Conservation (phyloP, 1,140 invertebrate species). For the Drosophila sechellia region DNA sequence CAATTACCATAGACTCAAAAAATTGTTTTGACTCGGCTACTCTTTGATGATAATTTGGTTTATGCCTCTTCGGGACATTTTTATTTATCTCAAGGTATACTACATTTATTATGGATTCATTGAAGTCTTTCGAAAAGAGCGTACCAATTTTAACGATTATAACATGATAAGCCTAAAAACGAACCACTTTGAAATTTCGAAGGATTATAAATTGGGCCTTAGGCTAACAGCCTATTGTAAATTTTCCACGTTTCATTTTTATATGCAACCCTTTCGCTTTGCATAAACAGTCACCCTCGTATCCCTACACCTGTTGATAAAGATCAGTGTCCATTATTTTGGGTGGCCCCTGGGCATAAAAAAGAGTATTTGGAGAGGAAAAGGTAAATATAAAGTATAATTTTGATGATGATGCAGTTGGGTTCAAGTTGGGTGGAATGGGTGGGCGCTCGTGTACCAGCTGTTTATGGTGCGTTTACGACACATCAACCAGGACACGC, state of each 20-base stretch:
- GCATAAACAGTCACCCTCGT: background rate
- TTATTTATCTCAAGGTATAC: too few relatives aligned
- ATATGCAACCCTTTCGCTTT: background rate
- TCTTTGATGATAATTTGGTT: too few relatives aligned
- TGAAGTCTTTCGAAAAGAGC: background rate
- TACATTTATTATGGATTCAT: too few relatives aligned
- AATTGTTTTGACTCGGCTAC: too few relatives aligned
- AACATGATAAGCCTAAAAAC: background rate
- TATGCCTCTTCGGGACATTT: background rate
- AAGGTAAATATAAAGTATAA: slow-evolving; percentile 29
- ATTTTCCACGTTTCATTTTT: background rate
- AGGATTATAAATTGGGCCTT: background rate
- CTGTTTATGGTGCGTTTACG: slow-evolving; percentile 77
- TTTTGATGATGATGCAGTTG: slow-evolving; percentile 49
- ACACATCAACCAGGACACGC: slow-evolving; percentile 62
- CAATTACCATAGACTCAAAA: background rate
- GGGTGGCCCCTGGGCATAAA: slow-evolving; percentile 3
- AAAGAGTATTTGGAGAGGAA: slow-evolving; percentile 15
- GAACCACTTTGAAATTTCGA: background rate
- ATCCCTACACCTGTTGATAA: slow-evolving; percentile 21
- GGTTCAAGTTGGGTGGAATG: background rate
- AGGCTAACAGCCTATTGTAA: background rate
- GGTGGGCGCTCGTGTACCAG: slow-evolving; percentile 4
- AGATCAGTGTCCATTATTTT: slow-evolving; percentile 29
- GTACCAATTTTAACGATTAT: background rate